A percentile compares a stretch with the other conserved stretches of the same genome.
phyloP scores from a whole-genome alignment of 2,888 invertebrate species.

The Perizoma flavofasciatum region DNA sequence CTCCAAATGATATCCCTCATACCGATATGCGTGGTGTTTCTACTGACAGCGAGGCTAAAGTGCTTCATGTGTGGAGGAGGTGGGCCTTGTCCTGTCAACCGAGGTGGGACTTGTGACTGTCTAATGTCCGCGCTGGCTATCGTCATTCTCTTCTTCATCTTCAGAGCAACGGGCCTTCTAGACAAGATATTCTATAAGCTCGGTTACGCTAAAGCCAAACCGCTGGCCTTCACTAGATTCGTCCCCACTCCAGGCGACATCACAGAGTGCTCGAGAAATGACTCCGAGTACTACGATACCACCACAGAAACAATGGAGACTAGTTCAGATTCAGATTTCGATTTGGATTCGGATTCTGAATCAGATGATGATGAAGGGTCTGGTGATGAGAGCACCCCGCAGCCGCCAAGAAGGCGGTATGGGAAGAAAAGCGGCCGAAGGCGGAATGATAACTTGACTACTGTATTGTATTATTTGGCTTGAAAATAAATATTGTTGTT shows the following conservation, averaged over 20 bases:
- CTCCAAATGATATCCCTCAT: conserved; percentile 68
- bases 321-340: not conserved
- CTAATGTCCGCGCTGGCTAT: conserved; percentile 64
- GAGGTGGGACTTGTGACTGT: conserved; percentile 67
- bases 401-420: too few relatives aligned
- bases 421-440: not conserved
- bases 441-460: conserved; percentile 39
- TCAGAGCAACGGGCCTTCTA: conserved; percentile 64
- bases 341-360: too few relatives aligned
- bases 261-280: conserved; percentile 63
- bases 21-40: conserved; percentile 68
- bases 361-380: not conserved
- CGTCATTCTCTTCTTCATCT: conserved; percentile 61
- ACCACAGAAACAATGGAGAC: not conserved
- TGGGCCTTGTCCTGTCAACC: conserved; percentile 61
- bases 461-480: conserved; percentile 46
- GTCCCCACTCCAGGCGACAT: conserved; percentile 62
- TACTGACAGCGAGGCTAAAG: conserved; percentile 62
- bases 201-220: conserved; percentile 61
- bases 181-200: conserved; percentile 67
- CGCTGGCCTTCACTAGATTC: conserved; percentile 41
- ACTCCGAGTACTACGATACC: conserved; percentile 33
- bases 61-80: conserved; percentile 72
- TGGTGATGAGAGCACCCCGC: not conserved
- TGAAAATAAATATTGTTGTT: conserved; percentile 31